These are phyloP conservation scores for Heliornis fulica DNA, from an alignment of 2,113 vertebrate genomes.

Conservation along the genomic window DNA sequence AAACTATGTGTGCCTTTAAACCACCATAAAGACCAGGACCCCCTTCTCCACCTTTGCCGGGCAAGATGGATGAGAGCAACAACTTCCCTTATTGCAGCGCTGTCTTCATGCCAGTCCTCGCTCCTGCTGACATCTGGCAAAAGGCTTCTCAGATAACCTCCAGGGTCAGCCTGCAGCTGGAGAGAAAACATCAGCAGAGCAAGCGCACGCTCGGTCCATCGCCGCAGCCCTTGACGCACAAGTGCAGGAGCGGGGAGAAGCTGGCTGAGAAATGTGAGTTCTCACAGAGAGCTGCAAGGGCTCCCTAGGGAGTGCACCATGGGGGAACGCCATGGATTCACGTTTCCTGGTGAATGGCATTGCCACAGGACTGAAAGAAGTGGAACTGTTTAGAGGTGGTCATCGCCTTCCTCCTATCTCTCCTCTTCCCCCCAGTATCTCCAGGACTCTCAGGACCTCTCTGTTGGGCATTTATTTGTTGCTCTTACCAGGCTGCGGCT, in stretches of 20 bases:
- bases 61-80: background rate
- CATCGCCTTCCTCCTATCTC: background rate
- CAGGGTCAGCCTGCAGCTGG: background rate
- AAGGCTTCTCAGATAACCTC: background rate
- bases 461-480: background rate
- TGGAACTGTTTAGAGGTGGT: background rate
- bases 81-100: background rate
- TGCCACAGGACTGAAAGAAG: background rate
- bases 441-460: background rate
- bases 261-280: background rate
- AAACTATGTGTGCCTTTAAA: background rate
- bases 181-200: background rate
- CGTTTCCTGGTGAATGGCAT: constrained; percentile 1
- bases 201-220: background rate
- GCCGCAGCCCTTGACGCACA: accelerated
- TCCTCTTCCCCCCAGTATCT: background rate
- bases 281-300: background rate
- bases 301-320: background rate
- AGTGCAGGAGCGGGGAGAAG: background rate
- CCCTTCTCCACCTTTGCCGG: background rate
- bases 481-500: background rate
- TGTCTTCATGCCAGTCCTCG: background rate
- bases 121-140: background rate
- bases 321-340: background rate
- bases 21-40: background rate